Evolutionary conservation across 1,140 invertebrate genomes (phyloP).

Genomic region (Elymnias hypermnestra): DNA sequence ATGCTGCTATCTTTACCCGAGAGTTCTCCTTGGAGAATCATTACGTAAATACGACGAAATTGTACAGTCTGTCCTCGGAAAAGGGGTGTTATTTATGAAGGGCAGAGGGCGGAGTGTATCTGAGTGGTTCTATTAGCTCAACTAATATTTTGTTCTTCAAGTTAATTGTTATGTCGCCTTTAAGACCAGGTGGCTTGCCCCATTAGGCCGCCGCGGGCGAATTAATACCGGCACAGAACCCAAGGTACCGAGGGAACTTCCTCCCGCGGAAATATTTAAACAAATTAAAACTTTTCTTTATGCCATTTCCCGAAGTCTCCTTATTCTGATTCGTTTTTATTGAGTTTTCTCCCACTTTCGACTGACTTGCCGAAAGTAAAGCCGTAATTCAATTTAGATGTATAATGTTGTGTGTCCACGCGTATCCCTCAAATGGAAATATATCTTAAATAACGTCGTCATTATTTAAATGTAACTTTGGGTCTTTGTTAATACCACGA

Average conservation of each 20-base stretch:
- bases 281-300: conserved; percentile 72
- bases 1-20: conserved; percentile 40
- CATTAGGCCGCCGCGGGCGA: conserved; percentile 57
- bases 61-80: conserved; percentile 47
- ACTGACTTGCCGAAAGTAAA: conserved; percentile 36
- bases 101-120: conserved; percentile 61
- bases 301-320: conserved; percentile 51
- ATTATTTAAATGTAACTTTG: no score
- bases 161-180: conserved; percentile 72
- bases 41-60: conserved; percentile 71
- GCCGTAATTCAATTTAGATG: conserved; percentile 33
- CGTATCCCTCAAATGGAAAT: conserved; percentile 15
- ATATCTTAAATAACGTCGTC: no score
- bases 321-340: conserved; percentile 65
- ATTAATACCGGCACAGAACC: conserved; percentile 56
- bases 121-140: conserved; percentile 65
- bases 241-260: conserved; percentile 44
- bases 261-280: conserved; percentile 67
- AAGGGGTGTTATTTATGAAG: conserved; percentile 70
- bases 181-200: conserved; percentile 66
- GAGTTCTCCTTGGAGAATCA: conserved; percentile 61
- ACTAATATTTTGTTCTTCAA: conserved; percentile 71
- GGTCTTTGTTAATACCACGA: no score
- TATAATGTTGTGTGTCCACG: conserved; percentile 30
- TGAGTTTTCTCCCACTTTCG: conserved; percentile 49